A percentile compares a stretch with the other conserved stretches of the same genome.
Conservation (phyloP, 2,113 vertebrate species). For the Saimiri boliviensis region DNA sequence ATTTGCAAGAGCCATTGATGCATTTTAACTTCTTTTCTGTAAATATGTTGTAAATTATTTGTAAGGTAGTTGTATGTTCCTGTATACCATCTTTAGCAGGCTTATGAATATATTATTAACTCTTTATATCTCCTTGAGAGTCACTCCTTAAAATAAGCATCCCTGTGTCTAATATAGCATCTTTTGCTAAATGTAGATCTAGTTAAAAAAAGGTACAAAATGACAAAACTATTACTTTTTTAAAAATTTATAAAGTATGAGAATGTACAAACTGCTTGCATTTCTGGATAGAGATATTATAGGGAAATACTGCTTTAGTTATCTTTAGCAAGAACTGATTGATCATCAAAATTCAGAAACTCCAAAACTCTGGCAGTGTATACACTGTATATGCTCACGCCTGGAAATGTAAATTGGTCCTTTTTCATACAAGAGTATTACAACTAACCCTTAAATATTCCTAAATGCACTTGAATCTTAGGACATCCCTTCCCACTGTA, state of each 20-base stretch:
- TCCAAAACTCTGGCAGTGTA: neutral
- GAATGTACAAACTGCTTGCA: neutral
- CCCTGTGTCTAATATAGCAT: neutral
- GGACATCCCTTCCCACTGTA: neutral
- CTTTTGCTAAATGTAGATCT: constrained; percentile 3
- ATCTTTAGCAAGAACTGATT: neutral
- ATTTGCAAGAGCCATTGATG: constrained; percentile 61
- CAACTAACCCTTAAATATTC: neutral
- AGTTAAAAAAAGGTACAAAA: neutral
- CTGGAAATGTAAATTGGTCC: neutral
- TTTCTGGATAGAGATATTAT: neutral
- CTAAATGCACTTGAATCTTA: neutral
- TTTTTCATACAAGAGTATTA: neutral
- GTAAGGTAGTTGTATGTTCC: constrained; percentile 71
- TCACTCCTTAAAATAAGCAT: constrained; percentile 31
- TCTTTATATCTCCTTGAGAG: constrained; percentile 52
- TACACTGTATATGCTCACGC: neutral
- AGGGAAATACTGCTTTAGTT: neutral
- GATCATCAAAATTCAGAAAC: neutral
- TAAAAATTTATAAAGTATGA: neutral
- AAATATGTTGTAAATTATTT: constrained; percentile 83
- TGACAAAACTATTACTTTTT: neutral
- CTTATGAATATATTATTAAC: constrained; percentile 77
- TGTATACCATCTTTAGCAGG: constrained; percentile 66
- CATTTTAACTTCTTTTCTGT: constrained; percentile 75